Base-by-base conservation (phyloP, 2,797 vertebrate genomes). In the Enteromius anoplus region DNA sequence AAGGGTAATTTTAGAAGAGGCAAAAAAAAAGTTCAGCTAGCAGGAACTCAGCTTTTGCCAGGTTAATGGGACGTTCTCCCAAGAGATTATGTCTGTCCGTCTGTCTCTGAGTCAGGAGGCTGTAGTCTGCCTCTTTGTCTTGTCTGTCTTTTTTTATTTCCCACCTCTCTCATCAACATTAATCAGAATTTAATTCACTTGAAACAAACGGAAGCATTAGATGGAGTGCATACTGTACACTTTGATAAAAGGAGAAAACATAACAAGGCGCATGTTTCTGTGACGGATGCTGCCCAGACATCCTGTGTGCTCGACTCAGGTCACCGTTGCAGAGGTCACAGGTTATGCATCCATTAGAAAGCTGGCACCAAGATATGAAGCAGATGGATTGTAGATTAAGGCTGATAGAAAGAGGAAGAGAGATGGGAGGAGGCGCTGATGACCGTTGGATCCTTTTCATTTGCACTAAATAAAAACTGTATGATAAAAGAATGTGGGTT, bases 1-100 rank as follows among this genome's bases (percentile, higher is more conserved):
- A 86, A 89, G 81, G 89, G 86, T 93, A 86, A 91, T 89, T 93
- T 91, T 92, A 92, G 92, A 90, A 89, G 82, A 65, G 29, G 49
- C 76, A 64, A 55, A 55, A 84, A 26, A 34, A 82, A 76, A 55
- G 78, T 49, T 65, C 76, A 80, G n/a, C 69, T 58, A 71, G 85
- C 72, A 86, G 71, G 75, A 72, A 51, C 78, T 85, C 68, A 83
- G 78, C 84, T 89, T 86, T 91, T 88, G 85, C 70, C 23, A 85
- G 71, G 81, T 84, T 90, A 85, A 82, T 29, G n/a, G 83, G 83
- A 86, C 84, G 86, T 86, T 70, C 68, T 80, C 40, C 55, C 80
- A 40, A 49, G 85, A 81, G 89, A 88, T 83, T 72, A 84, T 65
- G 84, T 89, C 79, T 90, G 78, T 90, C 77, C 86, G 82, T 88